Conservation (phyloP, 2,113 vertebrate species). For the Taurulus bubalis region DNA sequence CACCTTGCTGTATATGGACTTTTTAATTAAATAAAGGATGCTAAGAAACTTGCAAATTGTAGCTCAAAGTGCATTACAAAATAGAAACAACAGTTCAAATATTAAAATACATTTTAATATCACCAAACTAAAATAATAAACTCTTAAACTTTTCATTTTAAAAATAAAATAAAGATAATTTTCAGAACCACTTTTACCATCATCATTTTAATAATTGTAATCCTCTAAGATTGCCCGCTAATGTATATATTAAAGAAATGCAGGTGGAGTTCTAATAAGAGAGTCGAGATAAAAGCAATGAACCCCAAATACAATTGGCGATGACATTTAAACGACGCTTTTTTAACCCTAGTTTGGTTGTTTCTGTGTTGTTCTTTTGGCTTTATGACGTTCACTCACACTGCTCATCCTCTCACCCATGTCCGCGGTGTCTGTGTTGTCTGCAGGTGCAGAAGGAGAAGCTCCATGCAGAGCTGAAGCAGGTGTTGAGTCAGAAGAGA, state of each 20-base stretch:
- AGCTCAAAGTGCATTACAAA: neutral
- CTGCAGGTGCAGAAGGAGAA: constrained; percentile 88
- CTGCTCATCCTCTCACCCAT: neutral
- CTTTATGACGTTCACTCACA: neutral
- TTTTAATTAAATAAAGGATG: neutral
- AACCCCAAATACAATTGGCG: neutral
- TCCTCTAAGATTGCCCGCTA: neutral
- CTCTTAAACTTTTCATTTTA: neutral
- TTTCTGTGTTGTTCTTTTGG: neutral
- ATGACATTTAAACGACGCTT: neutral
- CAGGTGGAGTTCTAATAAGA: neutral
- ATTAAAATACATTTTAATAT: neutral
- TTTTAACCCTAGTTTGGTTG: neutral
- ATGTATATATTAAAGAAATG: neutral
- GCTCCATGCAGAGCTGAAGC: constrained; percentile 90
- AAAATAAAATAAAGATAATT: too few species aligned
- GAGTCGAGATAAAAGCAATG: neutral
- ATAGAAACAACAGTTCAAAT: neutral
- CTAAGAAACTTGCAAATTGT: neutral
- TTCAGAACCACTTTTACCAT: neutral
- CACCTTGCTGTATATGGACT: neutral
- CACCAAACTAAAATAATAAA: neutral
- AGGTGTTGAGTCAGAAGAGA: constrained; percentile 87
- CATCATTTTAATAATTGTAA: neutral
- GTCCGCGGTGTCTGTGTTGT: neutral